phyloP scores from a whole-genome alignment of 1,140 invertebrate species.

The Sinonovacula constricta region DNA sequence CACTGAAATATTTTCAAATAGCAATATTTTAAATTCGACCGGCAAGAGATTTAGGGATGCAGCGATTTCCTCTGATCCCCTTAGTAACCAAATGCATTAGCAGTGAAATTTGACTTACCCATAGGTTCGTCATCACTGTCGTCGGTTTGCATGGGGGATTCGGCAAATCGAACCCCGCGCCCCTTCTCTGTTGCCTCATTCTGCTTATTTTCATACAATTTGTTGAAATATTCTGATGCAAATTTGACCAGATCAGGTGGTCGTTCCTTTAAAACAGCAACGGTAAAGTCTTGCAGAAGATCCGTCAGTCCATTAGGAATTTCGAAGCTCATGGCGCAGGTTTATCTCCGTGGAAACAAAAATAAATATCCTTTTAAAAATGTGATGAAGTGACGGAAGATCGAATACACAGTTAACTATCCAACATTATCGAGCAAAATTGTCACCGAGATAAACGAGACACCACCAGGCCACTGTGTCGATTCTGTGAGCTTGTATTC shows the following conservation, averaged over 20 bases:
- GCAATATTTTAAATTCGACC: too few species aligned
- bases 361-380: background rate
- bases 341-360: conserved; percentile 23
- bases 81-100: too few species aligned
- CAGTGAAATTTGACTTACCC: too few species aligned
- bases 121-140: conserved; percentile 62
- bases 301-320: conserved; percentile 94
- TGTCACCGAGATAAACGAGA: too few species aligned
- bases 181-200: conserved; percentile 39
- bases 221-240: conserved; percentile 94
- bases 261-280: conserved; percentile 94
- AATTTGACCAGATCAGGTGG: conserved; percentile 94
- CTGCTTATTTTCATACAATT: conserved; percentile 77
- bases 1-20: too few species aligned
- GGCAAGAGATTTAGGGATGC: too few species aligned
- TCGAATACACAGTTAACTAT: background rate
- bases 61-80: too few species aligned
- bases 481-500: too few species aligned
- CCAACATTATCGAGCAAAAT: background rate
- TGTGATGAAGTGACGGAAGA: background rate
- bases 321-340: conserved; percentile 80
- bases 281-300: conserved; percentile 96
- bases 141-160: conserved; percentile 59
- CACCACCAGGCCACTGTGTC: too few species aligned
- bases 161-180: conserved; percentile 63